phyloP scores from a whole-genome alignment of 2,113 vertebrate species.

The Notothenia rossii region DNA sequence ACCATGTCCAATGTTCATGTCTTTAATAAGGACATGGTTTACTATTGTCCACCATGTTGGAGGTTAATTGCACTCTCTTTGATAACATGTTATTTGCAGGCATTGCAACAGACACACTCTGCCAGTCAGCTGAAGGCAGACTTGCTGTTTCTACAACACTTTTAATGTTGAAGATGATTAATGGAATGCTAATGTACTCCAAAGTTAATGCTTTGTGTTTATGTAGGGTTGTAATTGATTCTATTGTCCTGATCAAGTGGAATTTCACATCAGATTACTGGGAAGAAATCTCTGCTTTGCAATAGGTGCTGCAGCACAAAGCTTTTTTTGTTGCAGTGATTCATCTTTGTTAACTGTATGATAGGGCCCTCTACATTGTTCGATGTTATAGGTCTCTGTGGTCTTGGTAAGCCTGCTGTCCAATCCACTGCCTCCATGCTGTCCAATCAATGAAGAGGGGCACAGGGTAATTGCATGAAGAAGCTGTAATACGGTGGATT shows the following conservation, averaged over 20 bases:
- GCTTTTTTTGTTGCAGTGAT: slow-evolving; percentile 38
- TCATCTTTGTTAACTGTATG: slow-evolving; percentile 47
- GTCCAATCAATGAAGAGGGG: slow-evolving; percentile 49
- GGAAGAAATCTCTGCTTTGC: slow-evolving; percentile 1
- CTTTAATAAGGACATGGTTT: slow-evolving; percentile 15
- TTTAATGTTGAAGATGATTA: slow-evolving; percentile 62
- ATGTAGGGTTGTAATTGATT: slow-evolving; percentile 67
- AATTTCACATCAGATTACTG: slow-evolving; percentile 64
- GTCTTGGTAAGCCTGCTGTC: slow-evolving; percentile 41
- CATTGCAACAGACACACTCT: slow-evolving; percentile 28
- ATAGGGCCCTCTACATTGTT: slow-evolving; percentile 32
- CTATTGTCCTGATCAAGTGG: slow-evolving; percentile 67
- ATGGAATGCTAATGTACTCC: slow-evolving; percentile 59
- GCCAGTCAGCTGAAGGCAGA: slow-evolving; percentile 55
- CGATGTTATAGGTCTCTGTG: slow-evolving; percentile 38
- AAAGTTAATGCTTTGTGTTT: slow-evolving; percentile 65
- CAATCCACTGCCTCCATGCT: slow-evolving; percentile 42
- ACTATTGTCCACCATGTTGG: slow-evolving; percentile 41
- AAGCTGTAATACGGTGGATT: slow-evolving; percentile 71
- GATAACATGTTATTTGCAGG: slow-evolving; percentile 60
- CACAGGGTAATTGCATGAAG: slow-evolving; percentile 74
- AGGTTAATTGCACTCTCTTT: slow-evolving; percentile 64
- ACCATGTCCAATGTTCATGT: slow-evolving; percentile 19
- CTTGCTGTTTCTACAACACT: slow-evolving; percentile 56
- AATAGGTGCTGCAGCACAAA: slow-evolving; percentile 17